A percentile compares a stretch with the other conserved stretches of the same genome.
phyloP scores from a whole-genome alignment of 2,888 invertebrate genomes.

The Eupithecia dodoneata region DNA sequence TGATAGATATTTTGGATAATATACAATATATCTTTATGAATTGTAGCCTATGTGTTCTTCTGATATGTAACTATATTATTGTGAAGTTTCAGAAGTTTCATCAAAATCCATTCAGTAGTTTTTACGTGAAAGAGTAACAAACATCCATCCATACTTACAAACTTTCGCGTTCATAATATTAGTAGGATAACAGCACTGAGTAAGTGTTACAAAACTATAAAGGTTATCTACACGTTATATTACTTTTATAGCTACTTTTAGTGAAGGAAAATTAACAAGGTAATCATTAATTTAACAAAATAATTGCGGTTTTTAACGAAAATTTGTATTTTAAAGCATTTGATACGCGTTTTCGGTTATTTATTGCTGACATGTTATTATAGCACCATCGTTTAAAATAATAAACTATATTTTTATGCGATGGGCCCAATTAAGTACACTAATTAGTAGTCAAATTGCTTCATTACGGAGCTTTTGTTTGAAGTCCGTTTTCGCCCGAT shows the following conservation, averaged over 20 bases:
- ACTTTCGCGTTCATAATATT: no score
- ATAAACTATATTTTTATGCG: constrained; percentile 36
- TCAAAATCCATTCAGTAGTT: no score
- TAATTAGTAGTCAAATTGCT: constrained; percentile 37
- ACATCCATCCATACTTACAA: no score
- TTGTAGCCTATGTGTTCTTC: no score
- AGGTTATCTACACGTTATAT: constrained; percentile 48
- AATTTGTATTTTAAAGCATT: constrained; percentile 28
- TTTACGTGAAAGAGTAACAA: no score
- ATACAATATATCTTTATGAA: no score
- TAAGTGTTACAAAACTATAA: constrained; percentile 50
- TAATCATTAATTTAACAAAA: constrained; percentile 24
- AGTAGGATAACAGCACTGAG: constrained; percentile 46
- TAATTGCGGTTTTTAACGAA: constrained; percentile 34
- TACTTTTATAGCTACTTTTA: constrained; percentile 38
- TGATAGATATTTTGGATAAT: no score
- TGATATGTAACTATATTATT: no score
- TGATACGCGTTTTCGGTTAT: constrained; percentile 17
- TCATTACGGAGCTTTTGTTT: constrained; percentile 35
- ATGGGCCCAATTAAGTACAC: constrained; percentile 27
- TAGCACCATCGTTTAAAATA: constrained; percentile 29
- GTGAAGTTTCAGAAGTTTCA: no score
- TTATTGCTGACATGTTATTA: constrained; percentile 33
- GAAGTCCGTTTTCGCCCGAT: constrained; percentile 28
- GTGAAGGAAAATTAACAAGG: constrained; percentile 42